Base-by-base conservation (phyloP, 2,888 invertebrate genomes). In the Troilus luridus region DNA sequence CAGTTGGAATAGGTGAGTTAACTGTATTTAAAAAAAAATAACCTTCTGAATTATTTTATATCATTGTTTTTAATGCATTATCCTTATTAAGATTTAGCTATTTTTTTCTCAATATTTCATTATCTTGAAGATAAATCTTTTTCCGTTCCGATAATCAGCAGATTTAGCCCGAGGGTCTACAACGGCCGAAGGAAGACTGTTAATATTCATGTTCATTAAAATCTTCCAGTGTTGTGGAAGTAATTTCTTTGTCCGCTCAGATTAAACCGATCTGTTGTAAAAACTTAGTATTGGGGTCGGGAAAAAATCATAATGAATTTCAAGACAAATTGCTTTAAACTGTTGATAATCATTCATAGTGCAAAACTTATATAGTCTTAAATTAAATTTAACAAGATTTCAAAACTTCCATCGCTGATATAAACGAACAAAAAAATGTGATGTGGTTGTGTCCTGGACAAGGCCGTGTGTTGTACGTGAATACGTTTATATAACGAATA, bases 201-300 rank as follows among this genome's bases (percentile, higher is more conserved):
- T 41, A 77, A 77, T 77, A 41, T 77, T 77, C 41, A 41, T 77
- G 72, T 77, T 77, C 72, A 77, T 77, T 77, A 77, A 77, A 77
- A 77, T 77, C 41, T 77, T 77, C 72, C 72, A 77, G 17, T 77
- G 27, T 77, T 0, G 27, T 77, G 72, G 72, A 77, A 77, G 41
- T 77, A 77, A 77, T 41, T 72, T 7, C 72, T 77, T 77, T 77
- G 72, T 77, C 27, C 24, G 27, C 41, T 77, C 27, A 6, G 41
- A 77, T 77, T 27, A 77, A 41, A 27, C 72, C 41, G 27, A 7
- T 41, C 72, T 77, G 72, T 77, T 77, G 19, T 77, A 77, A 41
- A 77, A 77, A 77, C 72, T 77, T 77, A 77, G 67, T 27, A 72
- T 6, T 72, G 72, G 27, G 72, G 72, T 27, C 11, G 14, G 0